phyloP scores from a whole-genome alignment of 2,113 vertebrate genomes.

The Carassius gibelio region DNA sequence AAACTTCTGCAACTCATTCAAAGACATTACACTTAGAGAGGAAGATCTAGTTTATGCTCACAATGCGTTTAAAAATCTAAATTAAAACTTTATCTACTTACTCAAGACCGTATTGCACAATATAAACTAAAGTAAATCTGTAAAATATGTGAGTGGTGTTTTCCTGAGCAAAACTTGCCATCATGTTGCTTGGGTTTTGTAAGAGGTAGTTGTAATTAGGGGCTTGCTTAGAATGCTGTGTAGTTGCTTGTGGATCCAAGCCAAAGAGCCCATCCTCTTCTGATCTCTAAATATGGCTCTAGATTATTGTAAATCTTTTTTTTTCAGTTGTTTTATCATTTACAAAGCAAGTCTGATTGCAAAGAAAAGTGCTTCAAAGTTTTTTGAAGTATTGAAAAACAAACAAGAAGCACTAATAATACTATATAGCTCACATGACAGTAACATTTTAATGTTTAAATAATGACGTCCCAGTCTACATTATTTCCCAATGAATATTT shows the following conservation, averaged over 20 bases:
- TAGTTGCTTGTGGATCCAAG: background rate
- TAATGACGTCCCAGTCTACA: background rate
- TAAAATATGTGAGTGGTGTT: background rate
- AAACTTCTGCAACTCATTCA: slow-evolving; percentile 43
- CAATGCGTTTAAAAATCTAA: background rate
- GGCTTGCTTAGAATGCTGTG: background rate
- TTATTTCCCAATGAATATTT: background rate
- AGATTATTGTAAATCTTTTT: background rate
- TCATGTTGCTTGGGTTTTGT: background rate
- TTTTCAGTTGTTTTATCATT: background rate
- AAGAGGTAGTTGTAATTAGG: background rate
- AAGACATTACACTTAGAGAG: background rate
- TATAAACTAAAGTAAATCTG: background rate
- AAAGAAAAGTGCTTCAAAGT: background rate
- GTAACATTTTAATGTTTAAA: background rate
- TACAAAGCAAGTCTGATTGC: too few species aligned
- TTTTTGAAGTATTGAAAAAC: background rate
- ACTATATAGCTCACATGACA: too few species aligned
- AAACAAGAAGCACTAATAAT: background rate
- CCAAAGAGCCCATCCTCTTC: background rate
- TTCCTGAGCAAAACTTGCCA: background rate
- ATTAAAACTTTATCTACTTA: background rate
- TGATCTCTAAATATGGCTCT: background rate
- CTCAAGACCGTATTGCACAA: background rate
- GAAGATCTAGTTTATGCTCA: background rate